Base-by-base conservation (phyloP, 37 sponge, comb jelly and placozoan species). In the Bolinopsis microptera region DNA sequence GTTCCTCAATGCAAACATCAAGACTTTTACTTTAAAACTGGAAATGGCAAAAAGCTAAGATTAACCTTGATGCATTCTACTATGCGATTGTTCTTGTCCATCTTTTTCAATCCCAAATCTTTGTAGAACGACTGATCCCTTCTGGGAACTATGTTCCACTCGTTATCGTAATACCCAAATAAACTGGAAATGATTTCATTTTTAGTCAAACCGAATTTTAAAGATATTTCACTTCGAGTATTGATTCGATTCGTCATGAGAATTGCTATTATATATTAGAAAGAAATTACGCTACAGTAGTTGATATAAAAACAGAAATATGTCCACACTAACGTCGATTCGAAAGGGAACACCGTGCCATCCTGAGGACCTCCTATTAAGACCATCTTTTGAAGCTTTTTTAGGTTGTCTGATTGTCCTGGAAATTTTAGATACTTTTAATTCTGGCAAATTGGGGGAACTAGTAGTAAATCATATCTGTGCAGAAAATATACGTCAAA, bases 391-490 rank as follows among this genome's bases (percentile, higher is more conserved):
- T 77, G 9, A 8, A 77, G 2, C 32, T 32, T 28, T 9, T 35
- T 35, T 21, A 77, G 80, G 18, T 77, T 77, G 33, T 28, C 80
- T 32, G 80, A 27, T 18, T 77, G 80, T 35, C 32, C 80, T 77
- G 80, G 27, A 25, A 70, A 23, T 23, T 9, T 28, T 28, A 67
- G 18, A 18, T 13, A 18, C 13, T 13, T 67, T 13, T 67, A 13
- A 67, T 22, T 18, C 68, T 67, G 68, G 13, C n/a, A n/a, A n/a
- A n/a, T n/a, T n/a, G n/a, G n/a, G n/a, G n/a, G n/a, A n/a, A n/a
- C n/a, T n/a, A n/a, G n/a, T n/a, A n/a, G n/a, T n/a, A n/a, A n/a
- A n/a, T n/a, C n/a, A n/a, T n/a, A n/a, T n/a, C n/a, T n/a, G n/a
- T n/a, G n/a, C n/a, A n/a, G n/a, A n/a, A n/a, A n/a, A n/a, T n/a